Conservation (phyloP, 37 sponge, comb jelly and placozoan species). For the Hexactinellida sp. region DNA sequence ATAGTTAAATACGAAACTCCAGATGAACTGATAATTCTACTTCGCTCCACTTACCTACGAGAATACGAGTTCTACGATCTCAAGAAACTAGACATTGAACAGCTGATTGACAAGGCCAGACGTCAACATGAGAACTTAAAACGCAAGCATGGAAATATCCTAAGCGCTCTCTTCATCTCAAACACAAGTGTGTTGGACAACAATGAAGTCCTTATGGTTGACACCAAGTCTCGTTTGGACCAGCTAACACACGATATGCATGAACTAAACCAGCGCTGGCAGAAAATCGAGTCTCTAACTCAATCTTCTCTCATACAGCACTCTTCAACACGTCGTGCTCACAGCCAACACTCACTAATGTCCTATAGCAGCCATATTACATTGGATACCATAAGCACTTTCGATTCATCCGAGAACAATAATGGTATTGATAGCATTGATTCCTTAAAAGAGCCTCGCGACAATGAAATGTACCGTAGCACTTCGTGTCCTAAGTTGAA, state of each 20-base stretch:
- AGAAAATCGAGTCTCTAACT: background rate
- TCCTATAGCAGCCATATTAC: background rate
- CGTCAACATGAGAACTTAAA: background rate
- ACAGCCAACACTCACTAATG: background rate
- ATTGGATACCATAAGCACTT: background rate
- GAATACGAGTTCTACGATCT: background rate
- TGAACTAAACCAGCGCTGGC: constrained; percentile 6
- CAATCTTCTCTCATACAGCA: constrained; percentile 3
- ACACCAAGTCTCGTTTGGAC: background rate
- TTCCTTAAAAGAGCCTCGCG: too few species aligned
- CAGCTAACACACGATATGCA: background rate
- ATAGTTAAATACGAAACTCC: background rate
- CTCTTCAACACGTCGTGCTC: background rate
- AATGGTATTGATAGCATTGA: background rate
- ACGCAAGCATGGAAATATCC: constrained; percentile 6
- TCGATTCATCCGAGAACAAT: background rate
- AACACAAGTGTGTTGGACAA: background rate
- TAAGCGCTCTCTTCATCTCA: background rate
- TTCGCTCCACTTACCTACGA: background rate
- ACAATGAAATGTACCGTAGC: background rate
- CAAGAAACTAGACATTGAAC: background rate
- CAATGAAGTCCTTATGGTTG: background rate
- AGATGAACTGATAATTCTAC: background rate
- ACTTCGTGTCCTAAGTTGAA: background rate
- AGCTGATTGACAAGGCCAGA: background rate